Base-by-base conservation (phyloP, 2,888 invertebrate species). In the Xanthorhoe spadicearia region DNA sequence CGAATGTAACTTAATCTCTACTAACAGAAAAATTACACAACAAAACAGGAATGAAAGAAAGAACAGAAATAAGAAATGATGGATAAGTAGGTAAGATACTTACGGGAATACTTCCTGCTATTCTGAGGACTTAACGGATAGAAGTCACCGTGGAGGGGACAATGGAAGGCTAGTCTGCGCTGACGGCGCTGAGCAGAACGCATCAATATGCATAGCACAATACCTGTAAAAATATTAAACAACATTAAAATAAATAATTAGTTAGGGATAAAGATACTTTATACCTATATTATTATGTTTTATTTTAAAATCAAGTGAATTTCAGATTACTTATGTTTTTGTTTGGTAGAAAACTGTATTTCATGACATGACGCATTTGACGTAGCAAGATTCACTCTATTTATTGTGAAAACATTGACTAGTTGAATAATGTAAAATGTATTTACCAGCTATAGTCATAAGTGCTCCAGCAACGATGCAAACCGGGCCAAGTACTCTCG, bases 111-210 rank as follows among this genome's bases (percentile, higher is more conserved):
- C 80, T 92, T 92, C 74, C 93, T 89, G 69, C 83, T 90, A 66
- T 93, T 94, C 67, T 95, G 94, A 23, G 96, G 95, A 82, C 95
- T 96, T 48, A 96, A 88, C 2, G 96, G 96, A 82, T 96, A 96
- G 86, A 96, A 96, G 87, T 96, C 96, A 6, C 96, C 96, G 77
- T 96, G 96, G 53, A 96, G 93, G 32, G 96, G 96, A 84, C 96
- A 96, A 85, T 96, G 96, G 89, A 96, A 96, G 62, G 96, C 96
- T 68, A 96, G 93, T 52, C 96, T 93, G 62, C 96, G 94, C 77
- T 96, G 95, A 48, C 95, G 92, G 60, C 94, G 93, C 71, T 95
- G 94, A 1, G 96, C 96, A 35, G 96, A 91, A 59, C 95, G 92
- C 83, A 95, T 95, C 74, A 96, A 84, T 77, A 95, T 93, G 85